A percentile compares a stretch with the other conserved stretches of the same genome.
Evolutionary conservation across 2,888 invertebrate genomes (phyloP).

Genomic region (Cheilosia soror): DNA sequence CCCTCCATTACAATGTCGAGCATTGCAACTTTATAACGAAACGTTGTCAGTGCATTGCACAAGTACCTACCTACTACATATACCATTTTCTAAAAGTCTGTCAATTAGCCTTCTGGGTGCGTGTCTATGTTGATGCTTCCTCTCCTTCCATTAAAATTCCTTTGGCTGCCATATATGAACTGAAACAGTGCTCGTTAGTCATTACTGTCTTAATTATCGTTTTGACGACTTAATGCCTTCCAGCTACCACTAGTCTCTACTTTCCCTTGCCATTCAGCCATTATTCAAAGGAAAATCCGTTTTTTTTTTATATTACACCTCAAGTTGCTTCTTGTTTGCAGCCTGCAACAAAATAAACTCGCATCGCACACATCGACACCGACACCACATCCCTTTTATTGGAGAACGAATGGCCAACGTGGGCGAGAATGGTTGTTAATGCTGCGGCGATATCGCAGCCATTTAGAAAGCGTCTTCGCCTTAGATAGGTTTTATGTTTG

Average conservation of each 20-base stretch:
- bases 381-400: not conserved
- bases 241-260: not conserved
- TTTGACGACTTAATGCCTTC: constrained; percentile 63
- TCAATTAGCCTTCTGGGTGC: constrained; percentile 44
- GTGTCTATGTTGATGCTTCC: constrained; percentile 24
- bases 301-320: not conserved
- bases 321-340: constrained; percentile 40
- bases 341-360: constrained; percentile 66
- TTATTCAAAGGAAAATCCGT: constrained; percentile 26
- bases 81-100: constrained; percentile 13
- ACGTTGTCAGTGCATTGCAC: constrained; percentile 24
- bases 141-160: constrained; percentile 8
- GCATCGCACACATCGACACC: constrained; percentile 12
- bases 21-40: constrained; percentile 29
- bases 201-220: constrained; percentile 66
- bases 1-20: constrained; percentile 35
- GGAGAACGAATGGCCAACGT: constrained; percentile 37
- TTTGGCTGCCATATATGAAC: constrained; percentile 32
- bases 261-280: constrained; percentile 19
- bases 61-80: not conserved
- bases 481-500: constrained; percentile 50
- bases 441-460: constrained; percentile 50
- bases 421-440: constrained; percentile 38
- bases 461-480: constrained; percentile 51
- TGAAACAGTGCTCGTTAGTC: constrained; percentile 46